These are phyloP conservation scores for Sebastes hopkinsi DNA, from an alignment of 2,797 vertebrate species.

Conservation along the genomic window DNA sequence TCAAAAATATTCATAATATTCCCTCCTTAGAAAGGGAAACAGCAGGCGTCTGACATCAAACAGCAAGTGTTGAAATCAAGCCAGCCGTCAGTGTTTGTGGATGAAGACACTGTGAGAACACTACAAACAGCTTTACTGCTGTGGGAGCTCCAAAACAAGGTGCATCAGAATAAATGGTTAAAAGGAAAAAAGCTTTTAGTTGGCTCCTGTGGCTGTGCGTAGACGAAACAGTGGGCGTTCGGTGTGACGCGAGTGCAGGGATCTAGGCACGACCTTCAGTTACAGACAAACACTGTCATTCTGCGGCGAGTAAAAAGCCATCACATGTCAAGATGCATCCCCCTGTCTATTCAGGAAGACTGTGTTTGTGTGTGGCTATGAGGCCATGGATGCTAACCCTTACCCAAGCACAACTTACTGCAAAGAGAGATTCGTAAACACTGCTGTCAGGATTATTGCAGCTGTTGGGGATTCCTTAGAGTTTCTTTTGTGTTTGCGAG, in stretches of 20 bases:
- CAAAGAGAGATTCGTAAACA: conserved; percentile 11
- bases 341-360: conserved; percentile 33
- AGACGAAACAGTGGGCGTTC: conserved; percentile 16
- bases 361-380: neutral
- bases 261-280: conserved; percentile 53
- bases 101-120: conserved; percentile 13
- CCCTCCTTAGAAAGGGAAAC: conserved; percentile 9
- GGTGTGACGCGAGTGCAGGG: neutral
- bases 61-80: conserved; percentile 38
- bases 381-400: neutral
- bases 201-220: neutral
- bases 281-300: conserved; percentile 53
- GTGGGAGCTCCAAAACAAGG: conserved; percentile 10
- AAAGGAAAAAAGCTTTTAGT: conserved; percentile 11
- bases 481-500: neutral
- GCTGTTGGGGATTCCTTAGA: neutral
- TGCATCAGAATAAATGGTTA: conserved; percentile 9
- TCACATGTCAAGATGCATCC: conserved; percentile 44
- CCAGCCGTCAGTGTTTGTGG: conserved; percentile 29
- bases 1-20: conserved; percentile 27
- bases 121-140: neutral
- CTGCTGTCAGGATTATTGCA: neutral
- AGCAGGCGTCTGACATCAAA: conserved; percentile 52
- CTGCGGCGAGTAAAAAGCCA: conserved; percentile 45
- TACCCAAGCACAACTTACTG: conserved; percentile 9